phyloP scores from a whole-genome alignment of 2,113 vertebrate species.

The Podarcis muralis region DNA sequence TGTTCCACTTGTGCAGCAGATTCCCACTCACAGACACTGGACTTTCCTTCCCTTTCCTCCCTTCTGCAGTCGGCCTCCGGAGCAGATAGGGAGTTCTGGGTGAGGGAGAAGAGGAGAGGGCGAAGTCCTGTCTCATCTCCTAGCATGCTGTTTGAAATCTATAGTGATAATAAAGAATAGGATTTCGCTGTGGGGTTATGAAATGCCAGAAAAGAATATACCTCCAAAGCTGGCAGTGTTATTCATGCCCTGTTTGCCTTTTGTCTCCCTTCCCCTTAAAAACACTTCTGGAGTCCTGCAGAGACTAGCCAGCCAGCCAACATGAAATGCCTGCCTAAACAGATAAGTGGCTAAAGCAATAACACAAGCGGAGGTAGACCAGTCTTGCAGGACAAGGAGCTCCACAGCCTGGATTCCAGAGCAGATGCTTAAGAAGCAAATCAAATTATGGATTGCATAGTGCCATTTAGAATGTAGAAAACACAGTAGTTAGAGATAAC shows the following conservation, averaged over 20 bases:
- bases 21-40: too few species aligned
- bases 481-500: too few species aligned
- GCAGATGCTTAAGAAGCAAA: too few species aligned
- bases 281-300: neutral
- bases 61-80: too few species aligned
- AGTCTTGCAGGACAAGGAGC: neutral
- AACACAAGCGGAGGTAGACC: neutral
- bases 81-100: too few species aligned
- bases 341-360: neutral
- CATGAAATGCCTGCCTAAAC: neutral
- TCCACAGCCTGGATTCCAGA: neutral
- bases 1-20: too few species aligned
- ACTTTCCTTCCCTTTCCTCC: too few species aligned
- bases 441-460: too few species aligned
- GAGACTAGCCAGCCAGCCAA: neutral
- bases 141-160: neutral
- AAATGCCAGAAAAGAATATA: neutral
- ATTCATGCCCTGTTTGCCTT: neutral
- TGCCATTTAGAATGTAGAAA: too few species aligned
- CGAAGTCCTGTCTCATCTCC: too few species aligned
- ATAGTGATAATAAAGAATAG: neutral
- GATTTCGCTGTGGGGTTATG: neutral
- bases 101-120: too few species aligned
- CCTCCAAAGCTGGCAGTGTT: neutral
- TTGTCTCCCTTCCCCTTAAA: neutral